These are phyloP conservation scores for Agrotis clavis DNA, from an alignment of 2,888 invertebrate genomes.

Conservation along the genomic window DNA sequence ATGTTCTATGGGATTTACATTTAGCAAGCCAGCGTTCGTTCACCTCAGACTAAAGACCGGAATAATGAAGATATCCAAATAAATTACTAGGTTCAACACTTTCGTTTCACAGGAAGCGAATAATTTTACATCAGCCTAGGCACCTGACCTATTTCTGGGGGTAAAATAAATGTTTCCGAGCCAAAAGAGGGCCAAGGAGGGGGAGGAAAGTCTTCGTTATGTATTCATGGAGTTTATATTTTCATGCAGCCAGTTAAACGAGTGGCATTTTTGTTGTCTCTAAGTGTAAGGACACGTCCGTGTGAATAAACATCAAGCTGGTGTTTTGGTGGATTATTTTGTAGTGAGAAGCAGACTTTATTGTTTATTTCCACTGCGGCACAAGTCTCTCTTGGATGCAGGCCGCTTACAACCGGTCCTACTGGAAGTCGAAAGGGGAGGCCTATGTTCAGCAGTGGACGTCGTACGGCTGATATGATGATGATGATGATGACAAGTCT, in stretches of 20 bases:
- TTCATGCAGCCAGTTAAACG: conserved; percentile 64
- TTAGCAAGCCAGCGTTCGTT: conserved; percentile 9
- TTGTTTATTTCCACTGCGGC: too few species aligned
- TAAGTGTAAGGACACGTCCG: conserved; percentile 43
- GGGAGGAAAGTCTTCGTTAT: conserved; percentile 60
- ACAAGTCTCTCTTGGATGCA: too few species aligned
- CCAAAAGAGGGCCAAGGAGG: conserved; percentile 13
- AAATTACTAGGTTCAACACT: conserved; percentile 31
- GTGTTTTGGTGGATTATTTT: conserved; percentile 12
- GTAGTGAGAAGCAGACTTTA: background rate
- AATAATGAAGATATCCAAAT: conserved; percentile 3
- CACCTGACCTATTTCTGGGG: conserved; percentile 54
- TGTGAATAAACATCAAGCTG: conserved; percentile 29
- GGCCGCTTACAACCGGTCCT: too few species aligned
- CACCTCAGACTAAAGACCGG: conserved; percentile 2
- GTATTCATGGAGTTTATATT: conserved; percentile 72
- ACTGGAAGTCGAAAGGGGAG: too few species aligned
- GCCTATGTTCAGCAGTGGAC: too few species aligned
- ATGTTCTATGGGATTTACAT: too few species aligned
- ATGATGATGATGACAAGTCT: too few species aligned
- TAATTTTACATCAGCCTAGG: conserved; percentile 48
- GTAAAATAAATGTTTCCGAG: conserved; percentile 52
- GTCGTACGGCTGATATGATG: too few species aligned
- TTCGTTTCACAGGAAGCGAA: conserved; percentile 40
- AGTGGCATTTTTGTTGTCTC: conserved; percentile 57